Evolutionary conservation across 2,113 vertebrate genomes (phyloP), one percentile per base, ranked within the genome.

Genomic region (Echinops telfairi): DNA sequence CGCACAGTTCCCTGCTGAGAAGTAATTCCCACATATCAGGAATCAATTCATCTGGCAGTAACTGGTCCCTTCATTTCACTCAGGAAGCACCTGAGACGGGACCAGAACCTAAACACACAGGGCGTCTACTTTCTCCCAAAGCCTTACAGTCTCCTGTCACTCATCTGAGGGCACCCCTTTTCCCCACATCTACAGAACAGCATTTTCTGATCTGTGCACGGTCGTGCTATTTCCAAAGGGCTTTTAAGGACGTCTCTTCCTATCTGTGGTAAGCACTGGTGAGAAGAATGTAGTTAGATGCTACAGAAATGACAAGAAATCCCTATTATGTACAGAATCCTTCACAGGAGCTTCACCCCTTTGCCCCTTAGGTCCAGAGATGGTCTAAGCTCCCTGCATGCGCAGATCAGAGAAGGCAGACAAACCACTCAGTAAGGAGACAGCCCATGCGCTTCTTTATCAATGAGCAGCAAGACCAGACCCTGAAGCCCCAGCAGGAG

Each of bases 341-440:
- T 53, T 53, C 47, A 33, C 38, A n/a, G 47, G 40, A 60, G 38
- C 38, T 86, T 82, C 62, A 53, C 38, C n/a, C 31, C 89, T 70
- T 70, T 19, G 62, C 17, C 7, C 5, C 12, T 53, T 2, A 53
- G 47, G 47, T 11, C 47, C 3, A 40, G 47, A 53, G 47, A 53
- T 53, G 47, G 12, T 6, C 9, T 53, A 53, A 53, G 60, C n/a
- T 77, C 33, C 40, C 31, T n/a, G 8, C 25, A 53, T 22, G 4
- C 53, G 86, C 31, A 75, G 57, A 80, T 58, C 71, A 78, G 40
- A 77, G 40, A 47, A 53, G 77, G 43, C 4, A 64, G 38, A 87
- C 47, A 76, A 95, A 57, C 80, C 29, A 68, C 88, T 75, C 64
- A n/a, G 31, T 62, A 77, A 68, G 68, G 10, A 94, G 17, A 75